These are phyloP conservation scores for Nothoprocta perdicaria DNA, from an alignment of 2,113 vertebrate genomes.

Conservation along the genomic window DNA sequence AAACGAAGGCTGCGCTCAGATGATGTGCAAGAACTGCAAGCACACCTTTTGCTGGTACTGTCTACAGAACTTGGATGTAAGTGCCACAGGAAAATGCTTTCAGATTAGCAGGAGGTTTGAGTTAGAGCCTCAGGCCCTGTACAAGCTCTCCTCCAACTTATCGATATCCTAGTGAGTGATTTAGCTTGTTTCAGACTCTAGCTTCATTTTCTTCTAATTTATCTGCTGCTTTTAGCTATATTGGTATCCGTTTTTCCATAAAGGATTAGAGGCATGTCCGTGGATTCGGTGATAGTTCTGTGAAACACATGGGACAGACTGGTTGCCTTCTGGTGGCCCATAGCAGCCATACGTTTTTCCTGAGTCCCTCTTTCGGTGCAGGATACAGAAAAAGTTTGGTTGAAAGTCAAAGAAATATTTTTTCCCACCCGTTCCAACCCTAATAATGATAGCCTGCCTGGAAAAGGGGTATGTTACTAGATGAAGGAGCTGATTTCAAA, in stretches of 20 bases:
- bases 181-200: background rate
- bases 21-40: slow-evolving; percentile 98
- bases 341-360: background rate
- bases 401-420: background rate
- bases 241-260: background rate
- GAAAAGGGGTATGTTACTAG: background rate
- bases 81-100: slow-evolving; percentile 28
- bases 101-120: background rate
- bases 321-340: background rate
- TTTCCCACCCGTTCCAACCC: background rate
- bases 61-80: slow-evolving; percentile 94
- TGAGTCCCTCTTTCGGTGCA: background rate
- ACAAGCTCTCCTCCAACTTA: background rate
- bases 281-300: background rate
- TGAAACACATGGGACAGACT: background rate
- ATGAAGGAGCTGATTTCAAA: background rate
- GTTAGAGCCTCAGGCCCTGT: background rate
- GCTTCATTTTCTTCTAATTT: background rate
- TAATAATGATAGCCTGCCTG: background rate
- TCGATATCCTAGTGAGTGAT: background rate
- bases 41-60: slow-evolving; percentile 99
- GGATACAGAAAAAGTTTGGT: background rate
- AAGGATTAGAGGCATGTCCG: background rate
- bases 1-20: slow-evolving; percentile 97
- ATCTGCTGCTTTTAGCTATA: background rate